Base-by-base conservation (phyloP, 2,888 invertebrate species). In the Xanthia togata region DNA sequence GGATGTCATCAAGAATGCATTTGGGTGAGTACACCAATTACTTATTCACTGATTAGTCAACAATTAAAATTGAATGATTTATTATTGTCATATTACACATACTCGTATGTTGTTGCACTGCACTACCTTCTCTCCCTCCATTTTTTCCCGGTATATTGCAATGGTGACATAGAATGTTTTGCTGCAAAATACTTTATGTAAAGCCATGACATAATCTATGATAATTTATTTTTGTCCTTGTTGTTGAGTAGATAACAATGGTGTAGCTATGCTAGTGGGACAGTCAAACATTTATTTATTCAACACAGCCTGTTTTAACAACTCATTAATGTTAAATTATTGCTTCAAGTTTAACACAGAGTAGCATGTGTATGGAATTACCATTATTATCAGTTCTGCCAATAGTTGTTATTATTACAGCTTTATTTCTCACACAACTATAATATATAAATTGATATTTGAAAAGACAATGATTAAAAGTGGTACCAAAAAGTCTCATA, bases 1-100 rank as follows among this genome's bases (percentile, higher is more conserved):
- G 93, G 99, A 99, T 96, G 99, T 99, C 23, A 99, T 99, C 88
- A 99, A 99, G 93, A 99, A 99, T 96, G 99, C 99, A 26, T 99
- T 99, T 94, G 99, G 99, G 97, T 97, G 35, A 73, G 73, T 35
- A 60, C 59, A 23, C 23, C 23, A 50, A 9, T 23, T 0, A 50
- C 20, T 2, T 23, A 50, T 23, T 50, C 20, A 4, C 12, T 14
- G 44, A 17, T 35, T n/a, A 20, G 17, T 35, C 0, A 3, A 12
- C 4, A 35, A 12, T 47, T 47, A 5, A 70, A 70, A 70, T 50
- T 6, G 2, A 47, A 20, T 6, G 17, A 65, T 62, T 70, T 0
- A 4, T 31, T n/a, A 44, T 44, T 31, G 26, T 26, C n/a, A 17
- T 11, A 4, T 6, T 11, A 2, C 11, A 17, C 6, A 6, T 38